A percentile compares a stretch with the other conserved stretches of the same genome.
phyloP scores from a whole-genome alignment of 2,113 vertebrate genomes.

The Phalacrocorax carbo region DNA sequence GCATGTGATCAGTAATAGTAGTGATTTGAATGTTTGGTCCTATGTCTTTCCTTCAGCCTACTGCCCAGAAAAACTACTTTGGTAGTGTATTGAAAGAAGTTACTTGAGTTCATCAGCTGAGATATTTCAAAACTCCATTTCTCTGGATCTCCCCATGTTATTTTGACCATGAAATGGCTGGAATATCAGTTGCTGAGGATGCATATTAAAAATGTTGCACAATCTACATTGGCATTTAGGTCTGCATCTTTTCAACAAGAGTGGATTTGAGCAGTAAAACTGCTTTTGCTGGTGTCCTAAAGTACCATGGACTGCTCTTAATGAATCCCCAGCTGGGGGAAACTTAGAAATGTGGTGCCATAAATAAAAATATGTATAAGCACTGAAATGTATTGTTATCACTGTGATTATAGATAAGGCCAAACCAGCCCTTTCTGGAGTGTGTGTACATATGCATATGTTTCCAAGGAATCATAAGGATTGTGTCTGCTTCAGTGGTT shows the following conservation, averaged over 20 bases:
- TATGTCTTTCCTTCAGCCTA: neutral
- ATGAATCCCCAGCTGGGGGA: neutral
- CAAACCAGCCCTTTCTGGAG: neutral
- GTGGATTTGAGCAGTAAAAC: neutral
- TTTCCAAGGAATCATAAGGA: neutral
- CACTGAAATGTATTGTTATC: neutral
- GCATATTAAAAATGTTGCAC: neutral
- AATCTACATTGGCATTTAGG: neutral
- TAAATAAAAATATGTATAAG: neutral
- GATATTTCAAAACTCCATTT: neutral
- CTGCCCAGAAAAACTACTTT: neutral
- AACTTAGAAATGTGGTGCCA: neutral
- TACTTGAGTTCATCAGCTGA: neutral
- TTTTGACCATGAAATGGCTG: neutral
- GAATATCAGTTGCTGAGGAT: neutral
- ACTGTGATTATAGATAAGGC: neutral
- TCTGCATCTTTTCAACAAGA: neutral
- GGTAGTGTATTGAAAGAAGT: neutral
- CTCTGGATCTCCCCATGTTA: accelerated
- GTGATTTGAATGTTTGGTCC: neutral
- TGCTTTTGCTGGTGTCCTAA: neutral
- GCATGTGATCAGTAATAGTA: neutral
- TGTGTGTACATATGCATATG: accelerated
- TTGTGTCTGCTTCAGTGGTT: neutral
- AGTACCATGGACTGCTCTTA: neutral